A percentile compares a stretch with the other conserved stretches of the same genome.
These are phyloP conservation scores for Macaria liturata DNA, from an alignment of 2,888 invertebrate species.

Conservation along the genomic window DNA sequence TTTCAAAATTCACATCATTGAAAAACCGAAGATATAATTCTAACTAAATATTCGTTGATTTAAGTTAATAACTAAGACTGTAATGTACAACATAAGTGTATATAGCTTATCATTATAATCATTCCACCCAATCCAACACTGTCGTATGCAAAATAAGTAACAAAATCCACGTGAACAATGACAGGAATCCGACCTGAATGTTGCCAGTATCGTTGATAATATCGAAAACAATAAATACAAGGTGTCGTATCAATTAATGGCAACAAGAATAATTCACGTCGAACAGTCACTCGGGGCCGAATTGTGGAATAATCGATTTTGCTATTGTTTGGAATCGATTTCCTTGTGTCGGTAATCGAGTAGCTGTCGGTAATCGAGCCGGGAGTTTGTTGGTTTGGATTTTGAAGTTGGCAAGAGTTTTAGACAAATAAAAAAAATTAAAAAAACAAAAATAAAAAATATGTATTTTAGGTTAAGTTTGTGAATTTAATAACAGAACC, in stretches of 20 bases:
- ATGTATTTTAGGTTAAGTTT: no score
- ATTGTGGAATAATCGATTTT: conserved; percentile 30
- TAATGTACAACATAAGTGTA: no score
- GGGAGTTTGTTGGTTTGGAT: conserved; percentile 16
- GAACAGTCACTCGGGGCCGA: conserved; percentile 21
- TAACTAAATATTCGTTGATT: no score
- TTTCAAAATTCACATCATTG: no score
- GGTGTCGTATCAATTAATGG: conserved; percentile 30
- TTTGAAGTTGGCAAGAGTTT: conserved; percentile 9
- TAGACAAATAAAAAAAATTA: background rate
- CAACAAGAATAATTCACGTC: conserved; percentile 29
- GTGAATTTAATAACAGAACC: no score
- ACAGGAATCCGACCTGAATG: conserved; percentile 33
- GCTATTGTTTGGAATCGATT: conserved; percentile 16
- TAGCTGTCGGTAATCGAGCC: conserved; percentile 5
- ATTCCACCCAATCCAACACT: no score
- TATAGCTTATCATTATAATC: no score
- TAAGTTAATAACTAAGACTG: no score
- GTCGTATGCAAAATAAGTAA: conserved; percentile 7
- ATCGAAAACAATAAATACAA: conserved; percentile 25
- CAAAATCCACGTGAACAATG: conserved; percentile 27
- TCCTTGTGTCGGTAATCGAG: background rate
- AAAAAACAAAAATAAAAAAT: no score
- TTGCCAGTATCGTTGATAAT: conserved; percentile 18
- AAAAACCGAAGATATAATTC: no score